These are phyloP conservation scores for Carduelis carduelis DNA, from an alignment of 2,797 vertebrate genomes.

Conservation along the genomic window DNA sequence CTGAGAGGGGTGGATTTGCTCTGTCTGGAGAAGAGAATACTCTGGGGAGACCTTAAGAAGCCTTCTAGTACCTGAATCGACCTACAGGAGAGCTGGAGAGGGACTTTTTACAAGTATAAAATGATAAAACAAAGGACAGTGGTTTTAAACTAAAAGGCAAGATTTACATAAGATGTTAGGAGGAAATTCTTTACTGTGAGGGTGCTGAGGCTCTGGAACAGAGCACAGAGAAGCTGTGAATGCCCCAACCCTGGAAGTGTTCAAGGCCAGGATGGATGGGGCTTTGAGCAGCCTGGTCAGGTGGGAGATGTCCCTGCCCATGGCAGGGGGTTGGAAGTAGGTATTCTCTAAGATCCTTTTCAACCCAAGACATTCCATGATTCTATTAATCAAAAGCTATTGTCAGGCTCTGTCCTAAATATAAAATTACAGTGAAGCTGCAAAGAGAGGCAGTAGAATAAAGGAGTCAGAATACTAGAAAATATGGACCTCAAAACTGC, in stretches of 20 bases:
- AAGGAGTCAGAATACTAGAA: neutral
- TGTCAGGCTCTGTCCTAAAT: neutral
- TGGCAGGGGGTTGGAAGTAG: neutral
- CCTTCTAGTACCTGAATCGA: neutral
- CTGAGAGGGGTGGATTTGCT: neutral
- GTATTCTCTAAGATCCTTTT: neutral
- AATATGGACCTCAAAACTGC: neutral
- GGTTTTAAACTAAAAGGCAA: neutral
- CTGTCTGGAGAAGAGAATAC: neutral
- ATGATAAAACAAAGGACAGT: neutral
- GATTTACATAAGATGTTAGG: fast-evolving
- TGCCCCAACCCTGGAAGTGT: neutral
- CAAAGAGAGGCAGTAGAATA: neutral
- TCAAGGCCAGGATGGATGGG: no score
- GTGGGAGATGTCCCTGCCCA: neutral
- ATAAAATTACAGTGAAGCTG: neutral
- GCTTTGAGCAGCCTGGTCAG: neutral
- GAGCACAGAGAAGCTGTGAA: neutral
- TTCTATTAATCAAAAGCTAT: neutral
- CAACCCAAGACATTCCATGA: neutral
- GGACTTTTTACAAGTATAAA: neutral
- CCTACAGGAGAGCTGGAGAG: neutral
- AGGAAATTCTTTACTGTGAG: neutral
- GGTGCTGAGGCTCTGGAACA: neutral
- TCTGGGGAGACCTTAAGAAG: neutral